phyloP scores from a whole-genome alignment of 2,797 vertebrate genomes.

The Sebastes hubbsi region DNA sequence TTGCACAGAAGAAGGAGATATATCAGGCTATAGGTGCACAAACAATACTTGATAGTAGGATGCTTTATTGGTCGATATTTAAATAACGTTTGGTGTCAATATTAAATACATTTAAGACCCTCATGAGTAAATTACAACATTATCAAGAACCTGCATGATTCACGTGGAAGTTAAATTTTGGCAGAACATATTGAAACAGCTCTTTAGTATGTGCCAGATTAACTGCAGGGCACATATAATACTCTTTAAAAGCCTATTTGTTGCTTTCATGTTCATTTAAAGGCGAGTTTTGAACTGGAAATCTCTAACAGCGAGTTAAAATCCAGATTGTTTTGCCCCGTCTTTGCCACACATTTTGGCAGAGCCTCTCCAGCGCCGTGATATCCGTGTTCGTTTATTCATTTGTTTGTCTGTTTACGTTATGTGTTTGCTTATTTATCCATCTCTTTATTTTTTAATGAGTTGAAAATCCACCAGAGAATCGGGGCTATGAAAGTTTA shows the following conservation, averaged over 20 bases:
- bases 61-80: neutral
- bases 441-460: conserved; percentile 82
- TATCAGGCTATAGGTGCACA: neutral
- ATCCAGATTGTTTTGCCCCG: conserved; percentile 51
- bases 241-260: conserved; percentile 61
- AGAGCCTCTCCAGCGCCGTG: conserved; percentile 30
- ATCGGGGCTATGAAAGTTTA: conserved; percentile 79
- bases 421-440: conserved; percentile 78
- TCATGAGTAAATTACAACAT: neutral
- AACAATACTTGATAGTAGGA: neutral
- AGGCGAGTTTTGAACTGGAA: conserved; percentile 41
- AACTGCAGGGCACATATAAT: conserved; percentile 51
- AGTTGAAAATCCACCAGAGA: conserved; percentile 77
- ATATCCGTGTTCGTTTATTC: conserved; percentile 65
- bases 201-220: conserved; percentile 47
- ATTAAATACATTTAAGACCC: no score
- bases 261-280: conserved; percentile 65
- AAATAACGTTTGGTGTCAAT: neutral
- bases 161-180: conserved; percentile 36
- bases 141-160: conserved; percentile 33
- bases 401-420: conserved; percentile 78
- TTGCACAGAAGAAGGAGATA: neutral
- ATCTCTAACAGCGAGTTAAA: conserved; percentile 59
- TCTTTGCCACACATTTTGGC: conserved; percentile 48
- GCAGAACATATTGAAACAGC: conserved; percentile 7